These are phyloP conservation scores for Dryadula phaetusa DNA, from an alignment of 2,888 invertebrate genomes.

Conservation along the genomic window DNA sequence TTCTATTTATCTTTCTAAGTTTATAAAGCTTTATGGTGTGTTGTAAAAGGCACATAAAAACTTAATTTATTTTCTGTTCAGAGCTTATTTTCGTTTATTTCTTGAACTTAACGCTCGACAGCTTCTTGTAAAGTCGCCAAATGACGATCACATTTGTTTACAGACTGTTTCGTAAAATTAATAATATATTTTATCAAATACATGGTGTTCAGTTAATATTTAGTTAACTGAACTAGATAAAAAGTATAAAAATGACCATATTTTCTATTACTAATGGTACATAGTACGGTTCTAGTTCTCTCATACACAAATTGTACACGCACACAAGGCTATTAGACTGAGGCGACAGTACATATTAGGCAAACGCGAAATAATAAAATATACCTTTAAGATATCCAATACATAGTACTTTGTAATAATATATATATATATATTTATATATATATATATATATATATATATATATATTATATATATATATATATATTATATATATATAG, in stretches of 20 bases:
- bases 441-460: too few relatives aligned
- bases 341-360: too few relatives aligned
- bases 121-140: conserved; percentile 53
- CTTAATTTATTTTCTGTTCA: conserved; percentile 52
- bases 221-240: too few relatives aligned
- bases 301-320: not conserved
- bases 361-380: too few relatives aligned
- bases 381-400: too few relatives aligned
- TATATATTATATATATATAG: too few relatives aligned
- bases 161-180: conserved; percentile 66
- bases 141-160: conserved; percentile 66
- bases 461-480: too few relatives aligned
- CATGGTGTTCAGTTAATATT: not conserved
- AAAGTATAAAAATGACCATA: too few relatives aligned
- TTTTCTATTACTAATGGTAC: not conserved
- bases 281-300: not conserved
- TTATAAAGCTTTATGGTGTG: not conserved
- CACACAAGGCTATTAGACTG: too few relatives aligned
- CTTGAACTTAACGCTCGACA: conserved; percentile 43
- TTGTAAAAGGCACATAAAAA: conserved; percentile 46
- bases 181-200: conserved; percentile 74
- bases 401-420: too few relatives aligned
- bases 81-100: conserved; percentile 39
- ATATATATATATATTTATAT: too few relatives aligned
- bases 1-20: not conserved